Conservation (phyloP, 1,140 invertebrate genomes). For the Anoplophora glabripennis region DNA sequence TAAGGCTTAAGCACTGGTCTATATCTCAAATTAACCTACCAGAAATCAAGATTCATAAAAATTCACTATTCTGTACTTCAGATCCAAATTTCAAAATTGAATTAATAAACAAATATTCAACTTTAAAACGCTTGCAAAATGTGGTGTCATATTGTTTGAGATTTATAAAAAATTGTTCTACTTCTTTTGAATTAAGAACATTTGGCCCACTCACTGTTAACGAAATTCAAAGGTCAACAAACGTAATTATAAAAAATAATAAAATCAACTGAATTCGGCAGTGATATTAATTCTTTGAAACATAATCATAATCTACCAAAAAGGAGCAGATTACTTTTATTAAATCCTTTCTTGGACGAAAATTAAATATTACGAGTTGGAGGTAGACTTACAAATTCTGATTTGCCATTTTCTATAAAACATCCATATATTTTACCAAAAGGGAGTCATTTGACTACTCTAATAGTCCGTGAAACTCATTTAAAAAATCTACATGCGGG, state of each 20-base stretch:
- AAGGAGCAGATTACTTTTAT: constrained; percentile 3
- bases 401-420: not conserved
- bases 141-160: too few species aligned
- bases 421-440: not conserved
- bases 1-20: too few species aligned
- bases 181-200: too few species aligned
- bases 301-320: not conserved
- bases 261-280: not conserved
- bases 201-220: too few species aligned
- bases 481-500: constrained; percentile 6
- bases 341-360: constrained; percentile 12
- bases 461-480: constrained; percentile 7
- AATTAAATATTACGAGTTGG: constrained; percentile 8
- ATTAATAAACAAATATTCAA: too few species aligned
- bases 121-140: too few species aligned
- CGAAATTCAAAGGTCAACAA: too few species aligned
- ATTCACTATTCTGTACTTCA: too few species aligned
- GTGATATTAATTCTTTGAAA: not conserved
- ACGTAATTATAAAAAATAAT: not conserved
- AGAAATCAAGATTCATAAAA: too few species aligned
- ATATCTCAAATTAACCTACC: too few species aligned
- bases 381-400: constrained; percentile 10
- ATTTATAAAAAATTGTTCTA: too few species aligned
- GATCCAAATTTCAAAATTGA: too few species aligned
- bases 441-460: constrained; percentile 5